Evolutionary conservation across 2,797 vertebrate species (phyloP), one percentile per base, ranked within the genome.

Genomic region (Gouania willdenowi): DNA sequence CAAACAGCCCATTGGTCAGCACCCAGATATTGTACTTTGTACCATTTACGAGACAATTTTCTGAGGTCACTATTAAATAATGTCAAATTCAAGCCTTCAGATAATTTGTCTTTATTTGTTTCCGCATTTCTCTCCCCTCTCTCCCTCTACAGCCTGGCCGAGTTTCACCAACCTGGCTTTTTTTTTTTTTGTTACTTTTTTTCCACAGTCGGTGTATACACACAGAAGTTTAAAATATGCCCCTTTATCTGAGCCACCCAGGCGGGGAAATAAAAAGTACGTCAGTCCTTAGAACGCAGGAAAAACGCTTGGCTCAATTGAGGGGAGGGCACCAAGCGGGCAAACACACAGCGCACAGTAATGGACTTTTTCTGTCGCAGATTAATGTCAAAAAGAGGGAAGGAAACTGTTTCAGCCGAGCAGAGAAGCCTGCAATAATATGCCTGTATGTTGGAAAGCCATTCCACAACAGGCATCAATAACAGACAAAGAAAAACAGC

Each of bases 241-340:
- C 75, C 77, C 84, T 89, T 90, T 84, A 87, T 89, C 85, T 87
- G 75, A 81, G 82, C 69, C 55, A 75, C 74, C 81, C 85, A 88
- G 86, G 77, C 83, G 59, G 73, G 80, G 70, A 75, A 83, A 86
- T 85, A 75, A 88, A 87, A 87, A 81, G 77, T 74, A 77, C 71
- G 83, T 69, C 77, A 68, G 79, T 76, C 79, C 84, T 85, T 73
- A 84, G 84, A 87, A 85, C 69, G 78, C 77, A 77, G 84, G 74
- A 80, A 88, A 86, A 79, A 75, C 75, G 71, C 41, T 75, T 62
- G 78, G 75, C 81, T 77, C 69, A 58, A 68, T 72, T 20, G 73
- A 80, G 68, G 58, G 77, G 71, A 80, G 76, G 74, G 76, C 79
- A 78, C 53, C 38, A 21, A 71, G 64, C 53, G 54, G 66, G 61